phyloP scores from a whole-genome alignment of 2,797 vertebrate species.

The Todus mexicanus region DNA sequence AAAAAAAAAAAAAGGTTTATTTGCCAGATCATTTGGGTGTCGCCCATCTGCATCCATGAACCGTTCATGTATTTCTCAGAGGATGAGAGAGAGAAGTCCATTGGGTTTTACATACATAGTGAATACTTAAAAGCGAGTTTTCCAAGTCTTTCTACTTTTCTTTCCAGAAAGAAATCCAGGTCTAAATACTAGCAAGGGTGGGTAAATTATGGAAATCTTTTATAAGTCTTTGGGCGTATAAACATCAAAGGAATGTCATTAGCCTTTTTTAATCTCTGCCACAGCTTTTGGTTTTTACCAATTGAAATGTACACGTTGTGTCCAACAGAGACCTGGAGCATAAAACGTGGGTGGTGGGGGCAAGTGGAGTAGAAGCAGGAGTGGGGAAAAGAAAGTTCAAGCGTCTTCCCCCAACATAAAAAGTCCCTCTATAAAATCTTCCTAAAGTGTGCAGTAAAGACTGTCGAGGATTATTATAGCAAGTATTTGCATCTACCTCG shows the following conservation, averaged over 20 bases:
- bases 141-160: conserved; percentile 64
- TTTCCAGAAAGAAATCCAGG: conserved; percentile 67
- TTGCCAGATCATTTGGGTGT: conserved; percentile 26
- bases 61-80: conserved; percentile 1
- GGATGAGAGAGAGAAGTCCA: conserved; percentile 47
- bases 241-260: conserved; percentile 73
- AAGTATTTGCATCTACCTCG: neutral
- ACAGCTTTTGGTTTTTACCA: conserved; percentile 53
- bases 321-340: neutral
- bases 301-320: conserved; percentile 8
- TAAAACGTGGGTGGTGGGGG: neutral
- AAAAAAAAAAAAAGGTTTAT: neutral
- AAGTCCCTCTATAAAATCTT: neutral
- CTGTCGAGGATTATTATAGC: rapidly evolving
- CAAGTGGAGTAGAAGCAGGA: neutral
- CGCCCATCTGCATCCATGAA: conserved; percentile 6
- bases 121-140: conserved; percentile 64
- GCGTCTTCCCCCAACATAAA: neutral
- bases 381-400: neutral
- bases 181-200: conserved; percentile 67
- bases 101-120: conserved; percentile 57
- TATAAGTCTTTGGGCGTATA: conserved; percentile 69
- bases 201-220: conserved; percentile 72
- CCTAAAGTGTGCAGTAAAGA: neutral
- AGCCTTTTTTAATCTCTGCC: conserved; percentile 66